Percentiles rank a stretch among this genome's conserved stretches.
These are phyloP conservation scores for Leptinotarsa undecemlineata DNA, from an alignment of 1,140 invertebrate genomes.

Conservation along the genomic window DNA sequence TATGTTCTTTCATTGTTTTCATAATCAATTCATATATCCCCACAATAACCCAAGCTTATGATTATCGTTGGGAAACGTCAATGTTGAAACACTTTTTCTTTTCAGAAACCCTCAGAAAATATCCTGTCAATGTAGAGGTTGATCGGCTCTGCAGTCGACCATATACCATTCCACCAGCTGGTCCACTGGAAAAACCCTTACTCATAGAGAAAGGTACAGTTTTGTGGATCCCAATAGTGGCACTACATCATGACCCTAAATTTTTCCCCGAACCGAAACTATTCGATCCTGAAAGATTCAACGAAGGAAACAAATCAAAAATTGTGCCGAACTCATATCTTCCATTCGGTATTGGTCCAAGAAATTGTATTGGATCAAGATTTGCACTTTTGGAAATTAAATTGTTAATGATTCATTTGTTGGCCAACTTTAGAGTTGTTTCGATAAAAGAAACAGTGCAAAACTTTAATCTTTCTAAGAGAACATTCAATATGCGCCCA, in stretches of 20 bases:
- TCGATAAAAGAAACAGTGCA: constrained; percentile 40
- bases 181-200: constrained; percentile 29
- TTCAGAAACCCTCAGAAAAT: constrained; percentile 62
- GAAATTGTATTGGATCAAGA: constrained; percentile 56
- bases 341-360: constrained; percentile 62
- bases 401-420: constrained; percentile 45
- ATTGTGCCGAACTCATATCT: constrained; percentile 59
- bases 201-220: constrained; percentile 29
- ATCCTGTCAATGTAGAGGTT: constrained; percentile 57
- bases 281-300: constrained; percentile 71
- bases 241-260: constrained; percentile 56
- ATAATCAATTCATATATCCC: no score
- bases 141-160: constrained; percentile 59
- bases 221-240: constrained; percentile 53
- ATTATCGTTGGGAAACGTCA: no score
- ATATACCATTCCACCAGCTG: constrained; percentile 51
- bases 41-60: no score
- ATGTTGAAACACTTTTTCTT: background rate
- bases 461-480: no score
- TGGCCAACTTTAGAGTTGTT: constrained; percentile 47
- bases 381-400: constrained; percentile 49
- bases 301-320: constrained; percentile 57
- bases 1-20: no score
- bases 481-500: no score
- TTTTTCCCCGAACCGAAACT: constrained; percentile 65